Evolutionary conservation across 2,113 vertebrate genomes (phyloP).

Genomic region (Neotoma lepida): DNA sequence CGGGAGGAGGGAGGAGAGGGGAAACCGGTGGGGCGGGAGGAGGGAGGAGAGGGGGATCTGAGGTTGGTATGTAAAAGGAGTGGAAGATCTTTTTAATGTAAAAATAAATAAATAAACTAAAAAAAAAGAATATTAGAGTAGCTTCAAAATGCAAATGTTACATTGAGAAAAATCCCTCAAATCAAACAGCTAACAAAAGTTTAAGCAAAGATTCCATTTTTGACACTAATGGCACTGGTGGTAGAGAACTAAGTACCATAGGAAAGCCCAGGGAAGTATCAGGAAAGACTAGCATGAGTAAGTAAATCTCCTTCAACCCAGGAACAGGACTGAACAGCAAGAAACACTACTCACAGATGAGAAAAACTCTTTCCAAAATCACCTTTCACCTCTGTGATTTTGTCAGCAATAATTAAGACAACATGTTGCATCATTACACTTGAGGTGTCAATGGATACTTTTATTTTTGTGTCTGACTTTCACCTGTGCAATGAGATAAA

Average conservation of each 20-base stretch:
- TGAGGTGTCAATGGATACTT: not conserved
- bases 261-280: not conserved
- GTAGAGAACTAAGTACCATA: not conserved
- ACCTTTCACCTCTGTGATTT: not conserved
- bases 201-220: conserved; percentile 54
- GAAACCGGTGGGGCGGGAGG: no score
- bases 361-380: not conserved
- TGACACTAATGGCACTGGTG: not conserved
- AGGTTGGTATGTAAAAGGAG: no score
- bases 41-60: no score
- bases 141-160: not conserved
- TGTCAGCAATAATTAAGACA: not conserved
- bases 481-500: not conserved
- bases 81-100: no score
- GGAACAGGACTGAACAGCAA: not conserved
- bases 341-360: not conserved
- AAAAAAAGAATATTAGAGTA: not conserved
- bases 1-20: no score
- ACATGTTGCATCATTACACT: not conserved
- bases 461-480: not conserved
- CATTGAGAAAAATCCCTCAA: no score
- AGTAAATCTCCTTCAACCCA: not conserved
- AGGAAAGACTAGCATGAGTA: not conserved
- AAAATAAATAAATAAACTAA: no score
- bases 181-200: not conserved